phyloP scores from a whole-genome alignment of 2,797 vertebrate species.

The Clarias laeviceps region DNA sequence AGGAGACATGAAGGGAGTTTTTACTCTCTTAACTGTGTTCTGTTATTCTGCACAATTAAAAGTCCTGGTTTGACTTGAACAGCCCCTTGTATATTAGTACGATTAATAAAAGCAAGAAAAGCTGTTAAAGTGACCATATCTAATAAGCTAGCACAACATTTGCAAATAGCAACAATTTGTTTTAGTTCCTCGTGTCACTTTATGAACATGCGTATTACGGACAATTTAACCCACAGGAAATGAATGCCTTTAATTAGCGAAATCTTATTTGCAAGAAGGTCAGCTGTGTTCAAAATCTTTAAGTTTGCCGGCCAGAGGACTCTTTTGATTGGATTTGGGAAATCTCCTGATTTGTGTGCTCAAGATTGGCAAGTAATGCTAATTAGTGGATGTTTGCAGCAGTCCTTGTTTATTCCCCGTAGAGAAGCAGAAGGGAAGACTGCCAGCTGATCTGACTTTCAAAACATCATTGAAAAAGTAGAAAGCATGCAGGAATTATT shows the following conservation, averaged over 20 bases:
- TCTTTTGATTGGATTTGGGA: neutral
- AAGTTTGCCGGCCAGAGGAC: neutral
- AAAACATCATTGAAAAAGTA: neutral
- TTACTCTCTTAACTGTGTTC: no score
- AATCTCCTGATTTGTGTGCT: neutral
- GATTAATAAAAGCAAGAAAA: neutral
- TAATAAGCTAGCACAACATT: neutral
- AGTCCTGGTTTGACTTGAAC: no score
- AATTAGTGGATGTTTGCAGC: neutral
- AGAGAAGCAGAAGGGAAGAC: constrained; percentile 65
- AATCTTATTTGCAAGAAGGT: neutral
- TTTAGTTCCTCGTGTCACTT: neutral
- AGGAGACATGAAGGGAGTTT: no score
- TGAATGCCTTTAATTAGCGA: neutral
- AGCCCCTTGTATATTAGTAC: no score
- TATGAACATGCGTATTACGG: neutral
- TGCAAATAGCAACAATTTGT: neutral
- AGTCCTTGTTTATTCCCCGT: constrained; percentile 63
- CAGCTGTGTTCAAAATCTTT: neutral
- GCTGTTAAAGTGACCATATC: neutral
- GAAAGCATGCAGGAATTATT: neutral
- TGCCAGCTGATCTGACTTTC: neutral
- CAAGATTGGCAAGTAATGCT: neutral
- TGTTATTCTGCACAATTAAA: no score
- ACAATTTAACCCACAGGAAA: neutral